Base-by-base conservation (phyloP, 2,113 vertebrate genomes). In the Chaenocephalus aceratus region DNA sequence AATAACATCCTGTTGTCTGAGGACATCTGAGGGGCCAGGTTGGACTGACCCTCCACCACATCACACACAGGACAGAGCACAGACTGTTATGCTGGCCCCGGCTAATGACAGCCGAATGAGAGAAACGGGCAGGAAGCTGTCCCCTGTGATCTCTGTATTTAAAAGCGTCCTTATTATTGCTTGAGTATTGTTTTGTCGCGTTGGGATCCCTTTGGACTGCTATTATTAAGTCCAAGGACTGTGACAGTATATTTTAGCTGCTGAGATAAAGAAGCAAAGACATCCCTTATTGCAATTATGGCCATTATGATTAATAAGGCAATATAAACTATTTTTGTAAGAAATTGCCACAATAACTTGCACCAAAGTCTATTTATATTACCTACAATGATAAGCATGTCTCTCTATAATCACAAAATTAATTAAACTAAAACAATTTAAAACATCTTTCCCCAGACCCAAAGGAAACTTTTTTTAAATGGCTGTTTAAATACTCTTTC, bases 1-100 rank as follows among this genome's bases (percentile, higher is more conserved):
- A 86, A 90, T 89, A 92, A 91, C 91, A 91, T 93, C 93, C 92
- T 94, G 89, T 92, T 87, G 92, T 93, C 85, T 89, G 83, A 67
- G 83, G 89, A 90, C 84, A 84, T 90, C 83, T 88, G 80, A 86
- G 56, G 86, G 78, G 58, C 71, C 75, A 64, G 68, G 63, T 77
- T 75, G 63, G 79, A 89, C 72, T 89, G 91, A 85, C 87, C 90
- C 64, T 60, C 74, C 21, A 23, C 84, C 63, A 80, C 91, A 86
- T 91, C 73, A 84, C 82, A 82, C 85, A 73, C 44, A 46, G 77
- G 75, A 76, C 86, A 77, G 82, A 83, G 63, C 79, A 75, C 54
- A 81, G 81, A 66, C 92, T 88, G 48, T 87, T 81, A 83, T 91
- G 63, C 89, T 10, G 63, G 83, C 54, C 73, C 61, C 10, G 34